These are phyloP conservation scores for Battus philenor DNA, from an alignment of 1,140 invertebrate genomes.

Conservation along the genomic window DNA sequence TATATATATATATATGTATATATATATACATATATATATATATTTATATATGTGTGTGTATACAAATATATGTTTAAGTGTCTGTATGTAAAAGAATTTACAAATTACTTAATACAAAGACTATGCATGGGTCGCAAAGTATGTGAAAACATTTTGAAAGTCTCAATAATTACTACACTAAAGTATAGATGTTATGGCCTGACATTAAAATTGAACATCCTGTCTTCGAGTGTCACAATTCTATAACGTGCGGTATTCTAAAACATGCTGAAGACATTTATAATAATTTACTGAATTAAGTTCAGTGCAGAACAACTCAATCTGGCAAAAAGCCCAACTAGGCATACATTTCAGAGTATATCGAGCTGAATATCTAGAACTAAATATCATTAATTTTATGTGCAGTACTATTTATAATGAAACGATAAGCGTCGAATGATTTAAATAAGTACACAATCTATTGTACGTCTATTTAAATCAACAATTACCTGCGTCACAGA, in stretches of 20 bases:
- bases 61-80: no score
- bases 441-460: constrained; percentile 2
- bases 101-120: no score
- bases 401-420: constrained; percentile 7
- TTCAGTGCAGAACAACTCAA: constrained; percentile 31
- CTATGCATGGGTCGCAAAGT: not conserved
- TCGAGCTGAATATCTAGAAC: constrained; percentile 24
- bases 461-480: constrained; percentile 7
- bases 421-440: not conserved
- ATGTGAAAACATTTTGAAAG: not conserved
- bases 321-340: constrained; percentile 43
- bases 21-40: no score
- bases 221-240: constrained; percentile 21
- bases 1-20: no score
- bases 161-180: not conserved
- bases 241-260: constrained; percentile 21
- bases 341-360: constrained; percentile 38
- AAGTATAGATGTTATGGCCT: not conserved
- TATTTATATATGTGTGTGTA: no score
- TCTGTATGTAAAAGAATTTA: no score
- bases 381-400: constrained; percentile 14
- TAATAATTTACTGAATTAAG: constrained; percentile 44
- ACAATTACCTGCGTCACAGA: constrained; percentile 12
- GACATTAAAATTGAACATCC: constrained; percentile 15
- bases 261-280: constrained; percentile 41